Conservation (phyloP, 1,140 invertebrate species). For the Drosophila orosa region DNA sequence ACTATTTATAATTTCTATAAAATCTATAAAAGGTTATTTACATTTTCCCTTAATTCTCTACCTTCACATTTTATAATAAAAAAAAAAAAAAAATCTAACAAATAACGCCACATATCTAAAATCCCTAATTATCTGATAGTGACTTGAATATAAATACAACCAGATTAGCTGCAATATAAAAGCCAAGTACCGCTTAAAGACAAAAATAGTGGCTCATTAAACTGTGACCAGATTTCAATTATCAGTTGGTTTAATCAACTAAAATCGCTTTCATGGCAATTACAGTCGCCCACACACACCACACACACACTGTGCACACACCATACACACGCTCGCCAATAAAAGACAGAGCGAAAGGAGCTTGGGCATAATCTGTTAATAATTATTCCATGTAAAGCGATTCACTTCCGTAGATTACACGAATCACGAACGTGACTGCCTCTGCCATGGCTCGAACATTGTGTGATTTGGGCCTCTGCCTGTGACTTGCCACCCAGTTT, state of each 20-base stretch:
- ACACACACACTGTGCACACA: too few species aligned
- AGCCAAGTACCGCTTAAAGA: constrained; percentile 1
- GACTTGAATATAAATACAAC: background rate
- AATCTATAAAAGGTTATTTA: background rate
- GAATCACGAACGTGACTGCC: constrained; percentile 41
- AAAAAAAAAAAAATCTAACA: too few species aligned
- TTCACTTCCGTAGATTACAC: constrained; percentile 38
- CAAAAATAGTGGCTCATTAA: constrained; percentile 18
- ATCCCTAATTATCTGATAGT: constrained; percentile 8
- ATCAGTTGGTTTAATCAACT: constrained; percentile 25
- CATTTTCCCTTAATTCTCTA: background rate
- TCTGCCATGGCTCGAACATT: background rate
- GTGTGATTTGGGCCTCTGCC: constrained; percentile 12
- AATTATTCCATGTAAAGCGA: constrained; percentile 51
- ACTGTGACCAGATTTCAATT: constrained; percentile 35
- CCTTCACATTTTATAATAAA: background rate
- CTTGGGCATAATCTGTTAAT: constrained; percentile 38
- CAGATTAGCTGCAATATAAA: background rate
- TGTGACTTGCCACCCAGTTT: constrained; percentile 25
- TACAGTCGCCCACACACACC: constrained; percentile 9
- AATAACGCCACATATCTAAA: background rate
- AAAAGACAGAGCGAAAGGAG: background rate
- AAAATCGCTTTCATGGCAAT: constrained; percentile 33
- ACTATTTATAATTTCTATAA: too few species aligned
- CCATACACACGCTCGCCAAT: constrained; percentile 3